Evolutionary conservation across 92 coral and sea anemone genomes (phyloP).

Genomic region (Umimayanthus kanabou): DNA sequence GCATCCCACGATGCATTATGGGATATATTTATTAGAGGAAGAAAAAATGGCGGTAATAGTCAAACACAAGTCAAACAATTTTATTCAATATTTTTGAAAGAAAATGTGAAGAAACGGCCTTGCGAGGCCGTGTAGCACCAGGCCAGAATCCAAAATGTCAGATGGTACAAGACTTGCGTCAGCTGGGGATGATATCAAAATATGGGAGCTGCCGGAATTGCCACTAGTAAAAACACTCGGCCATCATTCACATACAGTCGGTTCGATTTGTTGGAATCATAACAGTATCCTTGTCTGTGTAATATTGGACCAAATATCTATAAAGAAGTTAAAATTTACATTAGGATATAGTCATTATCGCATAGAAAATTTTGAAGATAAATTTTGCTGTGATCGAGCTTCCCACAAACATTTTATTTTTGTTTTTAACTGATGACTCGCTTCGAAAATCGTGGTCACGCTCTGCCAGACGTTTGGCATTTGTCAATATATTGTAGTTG

Average conservation of each 20-base stretch:
- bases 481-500: neutral
- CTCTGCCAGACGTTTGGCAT: neutral
- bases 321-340: neutral
- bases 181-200: conserved; percentile 89
- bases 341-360: neutral
- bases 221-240: conserved; percentile 63
- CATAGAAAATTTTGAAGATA: neutral
- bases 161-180: conserved; percentile 82
- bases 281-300: conserved; percentile 84
- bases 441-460: neutral
- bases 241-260: conserved; percentile 83
- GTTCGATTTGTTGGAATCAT: conserved; percentile 93
- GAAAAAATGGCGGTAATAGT: conserved; percentile 40
- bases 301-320: conserved; percentile 1
- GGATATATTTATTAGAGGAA: conserved; percentile 9
- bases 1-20: conserved; percentile 3
- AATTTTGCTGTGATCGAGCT: neutral
- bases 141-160: conserved; percentile 68
- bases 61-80: neutral
- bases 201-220: conserved; percentile 92
- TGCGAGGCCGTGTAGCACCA: conserved; percentile 9
- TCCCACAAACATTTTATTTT: neutral
- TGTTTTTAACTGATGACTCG: neutral
- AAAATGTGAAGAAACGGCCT: conserved; percentile 13
- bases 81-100: conserved; percentile 6